phyloP scores from a whole-genome alignment of 2,888 invertebrate species.

The Baccha elongata region DNA sequence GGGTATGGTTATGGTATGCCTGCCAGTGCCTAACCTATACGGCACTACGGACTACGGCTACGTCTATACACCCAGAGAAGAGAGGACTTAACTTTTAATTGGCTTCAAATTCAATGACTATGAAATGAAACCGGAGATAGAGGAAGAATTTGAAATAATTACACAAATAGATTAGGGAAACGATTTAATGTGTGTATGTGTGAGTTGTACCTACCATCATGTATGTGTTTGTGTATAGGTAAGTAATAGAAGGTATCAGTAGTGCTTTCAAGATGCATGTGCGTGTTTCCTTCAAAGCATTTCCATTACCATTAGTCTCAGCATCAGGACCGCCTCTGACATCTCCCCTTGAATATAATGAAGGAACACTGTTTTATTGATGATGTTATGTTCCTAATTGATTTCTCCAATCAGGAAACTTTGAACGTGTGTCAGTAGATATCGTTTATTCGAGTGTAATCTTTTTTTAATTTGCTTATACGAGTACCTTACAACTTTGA shows the following conservation, averaged over 20 bases:
- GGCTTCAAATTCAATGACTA: conserved; percentile 74
- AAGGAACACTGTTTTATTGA: background rate
- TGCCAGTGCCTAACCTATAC: too few relatives aligned
- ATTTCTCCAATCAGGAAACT: conserved; percentile 27
- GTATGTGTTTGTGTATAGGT: background rate
- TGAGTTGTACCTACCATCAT: background rate
- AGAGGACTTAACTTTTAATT: conserved; percentile 73
- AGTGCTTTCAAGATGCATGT: conserved; percentile 25
- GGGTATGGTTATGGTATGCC: conserved; percentile 1
- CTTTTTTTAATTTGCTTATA: conserved; percentile 39
- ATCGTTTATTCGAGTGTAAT: conserved; percentile 7
- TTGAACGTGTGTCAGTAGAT: background rate
- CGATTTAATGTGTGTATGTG: conserved; percentile 41
- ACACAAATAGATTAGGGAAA: conserved; percentile 73
- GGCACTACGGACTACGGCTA: too few relatives aligned
- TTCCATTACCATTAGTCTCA: conserved; percentile 2
- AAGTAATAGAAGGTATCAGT: background rate
- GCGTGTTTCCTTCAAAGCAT: conserved; percentile 11
- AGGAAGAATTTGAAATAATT: conserved; percentile 73
- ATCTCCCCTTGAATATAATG: background rate
- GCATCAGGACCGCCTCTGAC: background rate
- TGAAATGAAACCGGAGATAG: conserved; percentile 74
- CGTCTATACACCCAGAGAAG: conserved; percentile 21
- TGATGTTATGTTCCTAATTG: conserved; percentile 45
- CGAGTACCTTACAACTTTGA: background rate